phyloP scores from a whole-genome alignment of 1,140 invertebrate species.

The Anoplophora glabripennis region DNA sequence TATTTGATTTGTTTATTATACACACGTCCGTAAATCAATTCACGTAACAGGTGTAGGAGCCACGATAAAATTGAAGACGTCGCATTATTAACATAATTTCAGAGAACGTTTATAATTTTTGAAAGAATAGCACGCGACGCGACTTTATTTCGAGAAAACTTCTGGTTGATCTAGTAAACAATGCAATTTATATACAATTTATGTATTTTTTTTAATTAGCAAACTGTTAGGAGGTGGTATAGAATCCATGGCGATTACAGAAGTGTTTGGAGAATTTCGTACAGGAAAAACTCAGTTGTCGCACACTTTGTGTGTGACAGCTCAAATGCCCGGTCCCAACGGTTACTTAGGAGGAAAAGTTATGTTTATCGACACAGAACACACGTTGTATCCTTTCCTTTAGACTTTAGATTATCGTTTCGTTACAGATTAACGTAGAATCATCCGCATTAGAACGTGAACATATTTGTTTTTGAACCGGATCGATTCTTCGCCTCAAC shows the following conservation, averaged over 20 bases:
- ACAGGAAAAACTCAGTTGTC: constrained; percentile 78
- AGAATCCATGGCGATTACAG: constrained; percentile 87
- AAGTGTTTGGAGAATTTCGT: constrained; percentile 86
- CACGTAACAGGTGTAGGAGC: no score
- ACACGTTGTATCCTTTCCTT: constrained; percentile 71
- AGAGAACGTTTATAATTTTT: no score
- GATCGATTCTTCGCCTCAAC: no score
- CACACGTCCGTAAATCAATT: no score
- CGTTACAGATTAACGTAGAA: no score
- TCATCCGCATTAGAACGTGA: no score
- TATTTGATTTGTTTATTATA: no score
- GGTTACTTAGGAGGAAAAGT: constrained; percentile 77
- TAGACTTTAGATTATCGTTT: no score
- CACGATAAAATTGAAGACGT: no score
- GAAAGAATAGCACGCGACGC: no score
- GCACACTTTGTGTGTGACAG: constrained; percentile 75
- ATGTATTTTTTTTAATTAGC: constrained; percentile 50
- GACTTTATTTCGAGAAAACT: constrained; percentile 1
- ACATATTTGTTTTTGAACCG: no score
- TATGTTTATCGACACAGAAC: constrained; percentile 77
- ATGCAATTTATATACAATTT: not conserved
- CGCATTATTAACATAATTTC: no score
- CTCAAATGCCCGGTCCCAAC: constrained; percentile 66
- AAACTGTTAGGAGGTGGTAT: constrained; percentile 77
- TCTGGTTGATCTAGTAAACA: not conserved